Base-by-base conservation (phyloP, 1,140 invertebrate species). In the Hestina assimilis region DNA sequence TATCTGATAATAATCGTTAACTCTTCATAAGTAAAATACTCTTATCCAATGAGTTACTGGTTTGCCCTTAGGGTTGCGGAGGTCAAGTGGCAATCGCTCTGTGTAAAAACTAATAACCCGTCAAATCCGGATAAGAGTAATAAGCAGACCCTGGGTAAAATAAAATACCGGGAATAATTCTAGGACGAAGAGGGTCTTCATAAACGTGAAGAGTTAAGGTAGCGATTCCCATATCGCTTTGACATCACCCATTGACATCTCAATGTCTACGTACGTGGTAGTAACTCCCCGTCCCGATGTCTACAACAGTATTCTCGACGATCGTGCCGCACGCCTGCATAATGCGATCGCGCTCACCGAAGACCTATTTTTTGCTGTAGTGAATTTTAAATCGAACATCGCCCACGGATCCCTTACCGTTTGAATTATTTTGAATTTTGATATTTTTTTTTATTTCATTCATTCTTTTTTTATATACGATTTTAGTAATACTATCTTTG, bases 251-350 rank as follows among this genome's bases (percentile, higher is more conserved):
- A 41, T 28, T 59, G 50, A 59, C 50, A 53, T 53, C 57, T 59
- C 57, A 59, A 59, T 59, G 57, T 59, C 42, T 17, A n/a, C 40
- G 42, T 52, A 45, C 47, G 48, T 46, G 40, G 54, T 17, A 57
- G 31, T 24, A 50, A 47, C 51, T 54, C 51, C n/a, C 29, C 19
- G 20, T 50, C 46, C 43, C 33, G 24, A 57, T 47, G 54, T 48
- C 15, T 52, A 43, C 46, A 58, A 51, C 57, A 59, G 57, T 59
- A 52, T 52, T 69, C 64, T 57, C 9, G 9, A 9, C 57, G 62
- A 59, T 83, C 83, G 83, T 87, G 83, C 73, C 42, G 82, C 83
- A 87, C 83, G 82, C 79, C 77, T 68, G 80, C 79, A 85, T 85
- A 81, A 85, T 85, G 73, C 65, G 59, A 65, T 55, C 33, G 52